Base-by-base conservation (phyloP, 2,888 invertebrate genomes). In the Cremastinae sp. region DNA sequence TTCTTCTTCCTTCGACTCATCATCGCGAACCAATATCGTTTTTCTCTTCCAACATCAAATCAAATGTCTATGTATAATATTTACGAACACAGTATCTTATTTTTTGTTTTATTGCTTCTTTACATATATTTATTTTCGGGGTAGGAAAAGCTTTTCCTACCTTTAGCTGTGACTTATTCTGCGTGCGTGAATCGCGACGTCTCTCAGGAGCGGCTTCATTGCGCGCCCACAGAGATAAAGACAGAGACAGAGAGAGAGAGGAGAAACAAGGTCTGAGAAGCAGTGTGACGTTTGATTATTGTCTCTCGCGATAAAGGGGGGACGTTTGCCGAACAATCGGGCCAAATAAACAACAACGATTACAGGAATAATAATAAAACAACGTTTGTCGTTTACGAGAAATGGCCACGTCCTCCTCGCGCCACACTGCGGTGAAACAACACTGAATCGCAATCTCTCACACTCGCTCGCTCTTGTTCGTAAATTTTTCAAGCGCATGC, bases 181-280 rank as follows among this genome's bases (percentile, higher is more conserved):
- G 76, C 76, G 68, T 76, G 76, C 73, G 73, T 73, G 68, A 51
- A 69, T 68, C 61, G 73, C 49, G 56, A 43, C 43, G 49, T 53
- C 54, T 82, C 81, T 86, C 85, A 84, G 83, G 83, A 81, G 80
- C 82, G 85, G 85, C 84, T 85, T 85, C 86, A 86, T 86, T 82
- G 83, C 82, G 78, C 82, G 80, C 64, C 65, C 47, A 16, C 66
- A 59, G 69, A 54, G 41, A 54, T 49, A 68, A 58, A 62, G 62
- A 62, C 28, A 62, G 66, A 56, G 47, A 56, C 20, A 47, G 56
- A 56, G 56, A 45, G 20, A 59, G n/a, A 53, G 61, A 34, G 34
- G 53, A 43, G 65, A 41, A 43, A 28, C 16, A 54, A 43, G 14
- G 65, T 53, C 43, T 12, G 14, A 41, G 65, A n/a, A 65, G 43